These are phyloP conservation scores for Rhabdomys dilectus DNA, from an alignment of 2,113 vertebrate species.

Conservation along the genomic window DNA sequence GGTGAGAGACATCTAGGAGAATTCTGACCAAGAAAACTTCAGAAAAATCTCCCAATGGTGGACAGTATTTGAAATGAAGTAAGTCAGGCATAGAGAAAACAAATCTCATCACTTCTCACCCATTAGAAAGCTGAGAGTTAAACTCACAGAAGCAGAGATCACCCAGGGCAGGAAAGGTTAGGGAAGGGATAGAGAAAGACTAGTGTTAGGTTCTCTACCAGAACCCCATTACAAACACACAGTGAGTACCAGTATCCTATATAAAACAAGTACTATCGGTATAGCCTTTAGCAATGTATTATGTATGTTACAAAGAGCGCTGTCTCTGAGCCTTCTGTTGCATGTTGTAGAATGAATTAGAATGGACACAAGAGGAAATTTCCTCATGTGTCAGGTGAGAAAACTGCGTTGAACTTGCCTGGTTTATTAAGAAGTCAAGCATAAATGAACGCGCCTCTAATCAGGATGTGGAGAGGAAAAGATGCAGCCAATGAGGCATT, in stretches of 20 bases:
- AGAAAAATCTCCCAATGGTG: background rate
- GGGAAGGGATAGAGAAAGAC: background rate
- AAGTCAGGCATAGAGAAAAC: background rate
- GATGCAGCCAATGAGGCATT: background rate
- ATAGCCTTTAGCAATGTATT: background rate
- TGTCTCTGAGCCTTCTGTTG: background rate
- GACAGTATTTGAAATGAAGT: background rate
- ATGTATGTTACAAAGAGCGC: background rate
- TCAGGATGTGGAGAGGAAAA: background rate
- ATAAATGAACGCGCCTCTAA: background rate
- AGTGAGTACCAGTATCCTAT: background rate
- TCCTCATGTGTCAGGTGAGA: background rate
- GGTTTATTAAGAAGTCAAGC: background rate
- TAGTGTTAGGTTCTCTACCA: background rate
- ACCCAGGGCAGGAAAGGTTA: background rate
- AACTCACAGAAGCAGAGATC: background rate
- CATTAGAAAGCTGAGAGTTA: background rate
- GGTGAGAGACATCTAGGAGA: background rate
- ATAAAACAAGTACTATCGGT: no score
- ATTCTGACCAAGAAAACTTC: background rate
- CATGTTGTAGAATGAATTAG: background rate
- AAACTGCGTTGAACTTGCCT: background rate
- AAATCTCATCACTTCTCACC: background rate
- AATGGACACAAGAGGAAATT: background rate
- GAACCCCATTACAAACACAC: no score